Evolutionary conservation across 1,140 invertebrate species (phyloP), one percentile per base, ranked within the genome.

Genomic region (Zophobas morio): DNA sequence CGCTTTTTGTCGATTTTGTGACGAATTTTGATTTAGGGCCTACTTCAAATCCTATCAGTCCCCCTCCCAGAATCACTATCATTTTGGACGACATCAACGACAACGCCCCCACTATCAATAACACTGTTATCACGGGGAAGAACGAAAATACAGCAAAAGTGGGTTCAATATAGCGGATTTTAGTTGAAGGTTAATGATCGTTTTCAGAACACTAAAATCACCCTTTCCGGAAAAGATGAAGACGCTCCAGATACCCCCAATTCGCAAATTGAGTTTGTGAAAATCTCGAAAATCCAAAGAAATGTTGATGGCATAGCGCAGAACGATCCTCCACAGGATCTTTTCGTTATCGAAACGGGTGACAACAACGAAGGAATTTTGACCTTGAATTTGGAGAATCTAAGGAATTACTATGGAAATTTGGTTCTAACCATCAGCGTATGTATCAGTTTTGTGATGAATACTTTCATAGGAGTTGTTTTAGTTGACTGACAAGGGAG

Each of bases 61-160:
- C 60, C 37, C 71, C 49, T 8, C 49, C 54, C 1, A 81, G 83
- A 40, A 82, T 89, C 2, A 83, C 84, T 1, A 86, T 90, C 0
- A 82, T 87, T 1, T 80, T 90, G 39, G 76, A 87, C 54, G 90
- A 90, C 77, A 86, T 90, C 1, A 90, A 90, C 80, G 88, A 90
- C 81, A 88, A 90, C 77, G 86, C 87, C 1, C 90, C 90, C 0
- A 83, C 39, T 86, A 6, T 82, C n/a, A 33, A 34, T 1, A 79
- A 53, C 6, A 47, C 2, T 8, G 57, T 73, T 1, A 47, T 78
- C n/a, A 8, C 71, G 6, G 20, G 70, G n/a, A 80, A 88, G 3
- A 87, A 81, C 6, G 89, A 90, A 82, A 85, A 84, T 77, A 71
- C 84, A 1, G 34, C 76, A 35, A 78, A 87, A 84, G 89, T 90